These are phyloP conservation scores for Pelagia noctiluca DNA, from an alignment of 30 jellyfish, hydroid and myxozoan species.

Conservation along the genomic window DNA sequence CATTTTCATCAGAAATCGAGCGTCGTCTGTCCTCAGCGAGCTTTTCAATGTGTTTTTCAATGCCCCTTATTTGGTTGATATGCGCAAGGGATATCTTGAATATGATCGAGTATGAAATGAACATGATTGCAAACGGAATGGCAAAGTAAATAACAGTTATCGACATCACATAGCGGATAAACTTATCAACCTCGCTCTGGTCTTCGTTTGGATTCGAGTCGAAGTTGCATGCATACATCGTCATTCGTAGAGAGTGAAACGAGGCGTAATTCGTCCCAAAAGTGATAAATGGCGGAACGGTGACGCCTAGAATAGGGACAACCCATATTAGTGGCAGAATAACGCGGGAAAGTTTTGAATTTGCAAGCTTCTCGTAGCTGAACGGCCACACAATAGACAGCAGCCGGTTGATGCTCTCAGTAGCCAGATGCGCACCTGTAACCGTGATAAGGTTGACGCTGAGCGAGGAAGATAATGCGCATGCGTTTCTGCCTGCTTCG, in stretches of 20 bases:
- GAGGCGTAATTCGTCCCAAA: constrained; percentile 15
- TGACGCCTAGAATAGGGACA: constrained; percentile 33
- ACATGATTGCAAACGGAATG: constrained; percentile 72
- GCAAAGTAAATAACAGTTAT: constrained; percentile 43
- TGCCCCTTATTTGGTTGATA: constrained; percentile 26
- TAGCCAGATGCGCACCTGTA: constrained; percentile 75
- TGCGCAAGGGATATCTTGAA: constrained; percentile 52
- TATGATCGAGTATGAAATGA: constrained; percentile 58
- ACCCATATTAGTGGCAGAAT: constrained; percentile 55
- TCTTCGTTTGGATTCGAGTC: constrained; percentile 12
- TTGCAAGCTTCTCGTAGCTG: constrained; percentile 26
- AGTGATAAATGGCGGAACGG: constrained; percentile 22
- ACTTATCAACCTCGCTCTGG: background rate
- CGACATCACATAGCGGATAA: constrained; percentile 6
- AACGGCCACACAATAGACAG: constrained; percentile 61
- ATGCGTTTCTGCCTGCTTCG: constrained; percentile 19
- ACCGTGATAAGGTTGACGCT: constrained; percentile 43
- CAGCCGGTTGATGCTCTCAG: constrained; percentile 77
- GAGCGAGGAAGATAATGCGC: constrained; percentile 39
- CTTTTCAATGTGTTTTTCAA: constrained; percentile 40
- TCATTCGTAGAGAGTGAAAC: constrained; percentile 43
- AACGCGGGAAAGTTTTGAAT: background rate
- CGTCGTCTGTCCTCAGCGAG: constrained; percentile 7
- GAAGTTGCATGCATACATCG: constrained; percentile 66
- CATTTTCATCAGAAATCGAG: constrained; percentile 23